Evolutionary conservation across 2,797 vertebrate genomes (phyloP).

Genomic region (Triplophysa yarkandensis): DNA sequence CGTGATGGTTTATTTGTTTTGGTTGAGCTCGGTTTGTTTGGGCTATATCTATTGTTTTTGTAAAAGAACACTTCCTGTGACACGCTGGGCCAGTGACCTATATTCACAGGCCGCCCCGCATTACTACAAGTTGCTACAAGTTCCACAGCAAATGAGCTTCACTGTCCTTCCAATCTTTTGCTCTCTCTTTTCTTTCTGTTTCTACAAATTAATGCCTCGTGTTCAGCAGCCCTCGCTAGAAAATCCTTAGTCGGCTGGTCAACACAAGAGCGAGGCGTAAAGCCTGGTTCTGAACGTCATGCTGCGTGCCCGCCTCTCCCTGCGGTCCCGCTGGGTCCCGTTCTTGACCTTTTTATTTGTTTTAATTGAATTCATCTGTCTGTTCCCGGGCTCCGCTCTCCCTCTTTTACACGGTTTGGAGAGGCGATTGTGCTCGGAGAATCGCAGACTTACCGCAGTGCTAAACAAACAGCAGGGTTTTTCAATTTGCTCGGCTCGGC

Average conservation of each 20-base stretch:
- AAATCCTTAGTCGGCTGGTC: constrained; percentile 55
- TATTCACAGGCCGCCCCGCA: constrained; percentile 16
- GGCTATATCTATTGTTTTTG: constrained; percentile 28
- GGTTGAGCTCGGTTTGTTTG: constrained; percentile 29
- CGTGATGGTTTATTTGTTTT: constrained; percentile 15
- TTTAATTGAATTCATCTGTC: constrained; percentile 67
- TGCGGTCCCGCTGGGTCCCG: constrained; percentile 34
- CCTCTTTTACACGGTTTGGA: constrained; percentile 39
- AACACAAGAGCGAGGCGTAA: constrained; percentile 38
- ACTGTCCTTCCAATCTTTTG: background rate
- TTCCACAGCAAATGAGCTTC: constrained; percentile 54
- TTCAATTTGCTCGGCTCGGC: constrained; percentile 56
- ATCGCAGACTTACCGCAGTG: constrained; percentile 56
- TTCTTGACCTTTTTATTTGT: constrained; percentile 66
- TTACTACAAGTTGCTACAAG: constrained; percentile 60
- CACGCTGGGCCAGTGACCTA: constrained; percentile 45
- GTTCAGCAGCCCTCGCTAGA: constrained; percentile 23
- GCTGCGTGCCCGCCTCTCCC: constrained; percentile 4
- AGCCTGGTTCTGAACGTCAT: constrained; percentile 29
- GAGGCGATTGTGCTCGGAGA: constrained; percentile 54
- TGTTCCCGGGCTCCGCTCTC: constrained; percentile 16
- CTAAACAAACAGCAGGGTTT: constrained; percentile 63
- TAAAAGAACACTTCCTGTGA: constrained; percentile 37
- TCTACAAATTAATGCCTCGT: constrained; percentile 40
- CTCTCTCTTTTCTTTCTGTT: constrained; percentile 13